A percentile compares a stretch with the other conserved stretches of the same genome.
Evolutionary conservation across 2,113 vertebrate genomes (phyloP).

Genomic region (Grus americana): DNA sequence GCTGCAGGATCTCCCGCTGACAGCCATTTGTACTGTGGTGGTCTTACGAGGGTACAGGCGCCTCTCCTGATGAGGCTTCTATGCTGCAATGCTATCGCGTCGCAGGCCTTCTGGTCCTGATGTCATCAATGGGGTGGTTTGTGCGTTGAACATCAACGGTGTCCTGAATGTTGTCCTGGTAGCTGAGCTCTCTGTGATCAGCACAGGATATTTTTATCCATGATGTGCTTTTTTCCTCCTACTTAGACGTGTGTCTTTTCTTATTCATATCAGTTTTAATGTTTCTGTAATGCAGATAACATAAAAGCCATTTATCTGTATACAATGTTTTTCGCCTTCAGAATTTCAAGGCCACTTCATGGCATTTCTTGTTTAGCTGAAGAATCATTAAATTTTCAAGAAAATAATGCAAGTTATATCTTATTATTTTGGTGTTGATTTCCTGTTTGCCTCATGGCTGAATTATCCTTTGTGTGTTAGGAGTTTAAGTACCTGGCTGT

Average conservation of each 20-base stretch:
- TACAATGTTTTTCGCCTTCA: background rate
- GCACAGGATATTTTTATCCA: background rate
- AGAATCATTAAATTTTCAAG: background rate
- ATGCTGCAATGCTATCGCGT: accelerated
- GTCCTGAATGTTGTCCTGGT: background rate
- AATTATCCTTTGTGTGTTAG: background rate
- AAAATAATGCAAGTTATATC: background rate
- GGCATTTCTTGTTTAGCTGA: background rate
- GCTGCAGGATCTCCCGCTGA: background rate
- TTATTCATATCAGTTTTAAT: background rate
- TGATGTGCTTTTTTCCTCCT: background rate
- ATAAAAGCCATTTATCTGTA: background rate
- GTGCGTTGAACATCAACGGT: no score
- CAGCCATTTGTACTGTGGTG: background rate
- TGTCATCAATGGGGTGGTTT: accelerated
- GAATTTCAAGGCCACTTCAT: background rate
- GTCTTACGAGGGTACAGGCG: background rate
- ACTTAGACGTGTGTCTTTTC: accelerated
- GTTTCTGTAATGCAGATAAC: background rate
- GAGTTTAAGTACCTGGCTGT: background rate
- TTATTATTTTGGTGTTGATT: background rate
- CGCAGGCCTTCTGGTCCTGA: background rate
- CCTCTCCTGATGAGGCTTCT: background rate
- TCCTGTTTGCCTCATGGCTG: background rate
- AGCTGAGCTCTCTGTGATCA: background rate